Evolutionary conservation across 2,797 vertebrate species (phyloP), one percentile per base, ranked within the genome.

Genomic region (Antrozous pallidus): DNA sequence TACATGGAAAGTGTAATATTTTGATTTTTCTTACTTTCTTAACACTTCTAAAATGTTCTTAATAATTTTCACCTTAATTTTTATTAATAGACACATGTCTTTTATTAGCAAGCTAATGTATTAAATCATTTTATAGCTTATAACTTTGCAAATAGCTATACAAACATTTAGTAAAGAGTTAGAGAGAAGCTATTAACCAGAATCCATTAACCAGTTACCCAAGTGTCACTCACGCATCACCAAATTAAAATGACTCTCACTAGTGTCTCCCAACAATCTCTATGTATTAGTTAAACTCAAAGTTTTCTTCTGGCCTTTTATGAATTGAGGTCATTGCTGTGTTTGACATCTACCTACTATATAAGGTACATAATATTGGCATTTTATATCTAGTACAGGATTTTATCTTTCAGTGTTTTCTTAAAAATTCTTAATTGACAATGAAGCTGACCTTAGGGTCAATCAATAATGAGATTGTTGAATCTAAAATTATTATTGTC

Each of bases 341-440:
- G 0, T 75, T 89, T 80, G 40, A 20, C 26, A 40, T 20, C 3
- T n/a, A 28, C 1, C 56, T 24, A 40, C 8, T 86, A 69, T 77
- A 74, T 0, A 14, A 93, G 90, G 95, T 95, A 85, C 3, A n/a
- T 26, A 58, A 49, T 63, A 69, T 69, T 92, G 89, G 24, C 33
- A 75, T 94, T 95, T 71, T 84, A 4, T 91, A 94, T 69, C 74
- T 83, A 70, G n/a, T 69, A 42, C 71, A 88, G 90, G 74, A 47
- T 90, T 45, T 96, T 86, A 92, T 91, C 40, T 51, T 12, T 95
- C 79, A 83, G 63, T 75, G 40, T 95, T 71, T 96, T 26, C 51
- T 92, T 90, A 79, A 93, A 84, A 40, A 71, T 95, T 94, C 70
- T 84, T 92, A 93, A 78, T 71, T 74, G 80, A 38, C 40, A 92